Evolutionary conservation across 2,797 vertebrate species (phyloP).

Genomic region (Neosilurus mollespiculum): DNA sequence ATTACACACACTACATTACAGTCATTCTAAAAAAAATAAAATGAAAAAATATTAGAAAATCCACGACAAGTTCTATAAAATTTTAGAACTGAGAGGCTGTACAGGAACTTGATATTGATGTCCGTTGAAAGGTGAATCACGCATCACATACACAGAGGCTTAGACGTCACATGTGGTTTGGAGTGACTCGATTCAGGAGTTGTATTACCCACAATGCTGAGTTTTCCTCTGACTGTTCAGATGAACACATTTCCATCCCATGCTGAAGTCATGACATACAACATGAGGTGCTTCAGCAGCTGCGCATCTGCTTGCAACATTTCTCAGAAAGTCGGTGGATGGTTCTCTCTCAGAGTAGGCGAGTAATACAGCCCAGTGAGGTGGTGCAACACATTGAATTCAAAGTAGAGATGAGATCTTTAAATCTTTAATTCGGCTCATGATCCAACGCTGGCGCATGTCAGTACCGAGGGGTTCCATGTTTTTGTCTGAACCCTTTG

Average conservation of each 20-base stretch:
- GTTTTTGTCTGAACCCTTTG: neutral
- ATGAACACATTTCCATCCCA: constrained; percentile 44
- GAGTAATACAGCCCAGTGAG: neutral
- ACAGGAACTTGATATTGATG: constrained; percentile 45
- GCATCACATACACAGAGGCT: neutral
- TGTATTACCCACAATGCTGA: constrained; percentile 34
- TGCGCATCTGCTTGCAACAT: neutral
- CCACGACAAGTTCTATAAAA: neutral
- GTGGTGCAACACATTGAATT: neutral
- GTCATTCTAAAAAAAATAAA: neutral
- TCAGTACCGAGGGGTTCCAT: neutral
- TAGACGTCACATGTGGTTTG: constrained; percentile 42
- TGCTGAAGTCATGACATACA: constrained; percentile 9
- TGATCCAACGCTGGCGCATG: no score
- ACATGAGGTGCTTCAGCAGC: neutral
- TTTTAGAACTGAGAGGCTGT: neutral
- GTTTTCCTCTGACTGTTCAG: constrained; percentile 48
- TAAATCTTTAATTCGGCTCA: no score
- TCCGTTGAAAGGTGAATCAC: constrained; percentile 42
- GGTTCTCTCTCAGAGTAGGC: neutral
- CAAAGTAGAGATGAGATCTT: neutral
- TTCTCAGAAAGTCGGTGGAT: constrained; percentile 22
- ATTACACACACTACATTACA: neutral
- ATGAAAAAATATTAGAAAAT: neutral
- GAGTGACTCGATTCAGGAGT: constrained; percentile 50